A percentile compares a stretch with the other conserved stretches of the same genome.
These are phyloP conservation scores for Drosophila subquinaria DNA, from an alignment of 2,888 invertebrate species.

Conservation along the genomic window DNA sequence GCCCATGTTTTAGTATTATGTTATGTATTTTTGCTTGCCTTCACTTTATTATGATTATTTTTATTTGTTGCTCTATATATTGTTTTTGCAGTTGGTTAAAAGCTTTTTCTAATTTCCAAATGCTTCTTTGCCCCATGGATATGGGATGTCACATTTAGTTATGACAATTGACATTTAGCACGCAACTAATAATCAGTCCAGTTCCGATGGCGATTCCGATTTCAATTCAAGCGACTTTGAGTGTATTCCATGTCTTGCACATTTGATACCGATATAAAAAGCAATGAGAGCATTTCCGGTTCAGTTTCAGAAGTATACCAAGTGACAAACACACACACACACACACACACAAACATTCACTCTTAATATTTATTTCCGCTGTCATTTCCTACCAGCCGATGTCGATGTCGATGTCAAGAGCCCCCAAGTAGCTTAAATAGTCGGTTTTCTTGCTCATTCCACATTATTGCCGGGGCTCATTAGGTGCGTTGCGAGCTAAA, in stretches of 20 bases:
- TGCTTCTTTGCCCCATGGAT: constrained; percentile 24
- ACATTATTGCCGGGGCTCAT: constrained; percentile 42
- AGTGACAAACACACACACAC: no score
- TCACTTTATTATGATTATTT: constrained; percentile 12
- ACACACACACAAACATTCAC: not conserved
- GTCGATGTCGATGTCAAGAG: constrained; percentile 9
- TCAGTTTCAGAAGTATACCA: constrained; percentile 12
- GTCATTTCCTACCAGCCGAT: constrained; percentile 41
- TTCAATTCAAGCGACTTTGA: constrained; percentile 4
- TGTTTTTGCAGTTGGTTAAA: constrained; percentile 52
- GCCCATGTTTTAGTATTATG: constrained; percentile 34
- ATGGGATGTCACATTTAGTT: constrained; percentile 68
- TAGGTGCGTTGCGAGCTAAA: constrained; percentile 30
- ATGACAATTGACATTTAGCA: constrained; percentile 74
- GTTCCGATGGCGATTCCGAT: constrained; percentile 2
- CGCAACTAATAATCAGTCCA: constrained; percentile 65
- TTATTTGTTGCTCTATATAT: not conserved
- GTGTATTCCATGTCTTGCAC: constrained; percentile 28
- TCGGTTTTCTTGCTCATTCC: constrained; percentile 22
- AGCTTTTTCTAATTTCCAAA: constrained; percentile 75
- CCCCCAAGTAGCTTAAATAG: constrained; percentile 41
- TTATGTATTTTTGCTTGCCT: constrained; percentile 29
- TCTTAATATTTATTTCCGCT: constrained; percentile 52
- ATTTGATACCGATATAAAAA: constrained; percentile 34
- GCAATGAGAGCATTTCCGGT: constrained; percentile 56